These are phyloP conservation scores for Schizaphis graminum DNA, from an alignment of 2,888 invertebrate genomes.

Conservation along the genomic window DNA sequence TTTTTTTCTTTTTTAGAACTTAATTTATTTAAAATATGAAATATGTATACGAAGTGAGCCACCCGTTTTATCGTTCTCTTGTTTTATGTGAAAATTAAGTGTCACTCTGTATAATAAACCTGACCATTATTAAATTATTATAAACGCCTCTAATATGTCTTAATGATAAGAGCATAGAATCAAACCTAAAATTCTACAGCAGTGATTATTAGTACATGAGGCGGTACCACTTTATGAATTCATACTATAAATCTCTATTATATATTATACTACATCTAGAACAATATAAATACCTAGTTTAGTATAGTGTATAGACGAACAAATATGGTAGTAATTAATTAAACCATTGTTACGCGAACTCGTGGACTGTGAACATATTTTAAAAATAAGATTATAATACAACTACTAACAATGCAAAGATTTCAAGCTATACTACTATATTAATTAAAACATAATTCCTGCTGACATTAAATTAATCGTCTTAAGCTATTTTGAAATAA, in stretches of 20 bases:
- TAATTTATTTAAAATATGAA: background rate
- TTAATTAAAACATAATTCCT: slow-evolving; percentile 11
- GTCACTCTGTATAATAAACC: background rate
- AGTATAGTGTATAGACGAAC: background rate
- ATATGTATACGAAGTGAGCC: background rate
- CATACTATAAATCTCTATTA: background rate
- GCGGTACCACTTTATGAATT: background rate
- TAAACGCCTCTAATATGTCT: background rate
- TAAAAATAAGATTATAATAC: slow-evolving; percentile 6
- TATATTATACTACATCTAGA: background rate
- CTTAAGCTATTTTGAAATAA: slow-evolving; percentile 6
- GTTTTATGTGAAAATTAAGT: background rate
- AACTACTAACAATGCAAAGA: background rate
- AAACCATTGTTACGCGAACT: background rate
- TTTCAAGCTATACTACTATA: background rate
- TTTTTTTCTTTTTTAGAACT: background rate
- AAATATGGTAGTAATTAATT: slow-evolving; percentile 3
- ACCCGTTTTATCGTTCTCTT: background rate
- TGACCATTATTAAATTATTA: background rate
- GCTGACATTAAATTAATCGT: slow-evolving; percentile 7
- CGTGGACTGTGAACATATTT: background rate
- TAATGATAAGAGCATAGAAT: background rate
- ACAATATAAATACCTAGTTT: background rate
- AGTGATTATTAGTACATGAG: background rate
- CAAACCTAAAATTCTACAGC: background rate